These are phyloP conservation scores for Hetaerina americana DNA, from an alignment of 1,140 invertebrate species.

Conservation along the genomic window DNA sequence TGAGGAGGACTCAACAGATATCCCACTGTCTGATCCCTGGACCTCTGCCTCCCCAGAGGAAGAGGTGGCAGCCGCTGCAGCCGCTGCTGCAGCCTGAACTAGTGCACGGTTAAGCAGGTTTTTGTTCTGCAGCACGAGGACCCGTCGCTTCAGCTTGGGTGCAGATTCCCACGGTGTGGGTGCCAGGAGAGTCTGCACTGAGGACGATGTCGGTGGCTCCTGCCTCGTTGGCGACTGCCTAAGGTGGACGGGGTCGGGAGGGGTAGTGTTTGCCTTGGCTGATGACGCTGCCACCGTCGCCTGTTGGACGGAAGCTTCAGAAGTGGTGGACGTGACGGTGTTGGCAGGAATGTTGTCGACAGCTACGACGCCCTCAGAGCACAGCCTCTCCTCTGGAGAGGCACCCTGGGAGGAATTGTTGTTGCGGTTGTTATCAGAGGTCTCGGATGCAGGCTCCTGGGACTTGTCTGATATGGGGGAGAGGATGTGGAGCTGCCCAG, in stretches of 20 bases:
- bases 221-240: background rate
- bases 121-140: background rate
- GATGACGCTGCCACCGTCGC: background rate
- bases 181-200: background rate
- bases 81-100: background rate
- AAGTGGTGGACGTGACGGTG: too few species aligned
- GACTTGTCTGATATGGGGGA: conserved; percentile 83
- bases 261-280: background rate
- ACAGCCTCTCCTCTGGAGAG: conserved; percentile 39
- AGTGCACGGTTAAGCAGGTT: background rate
- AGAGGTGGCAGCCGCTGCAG: conserved; percentile 17
- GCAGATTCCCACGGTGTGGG: background rate
- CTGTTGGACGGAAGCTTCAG: conserved; percentile 12
- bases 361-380: conserved; percentile 18
- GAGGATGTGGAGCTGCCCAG: conserved; percentile 64
- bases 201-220: background rate
- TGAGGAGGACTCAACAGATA: conserved; percentile 48
- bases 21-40: conserved; percentile 72
- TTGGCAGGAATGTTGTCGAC: conserved; percentile 33
- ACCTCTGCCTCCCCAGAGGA: conserved; percentile 40
- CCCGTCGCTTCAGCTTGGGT: background rate
- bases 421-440: conserved; percentile 62
- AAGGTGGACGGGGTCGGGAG: background rate
- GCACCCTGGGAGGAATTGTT: conserved; percentile 55
- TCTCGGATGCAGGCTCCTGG: conserved; percentile 67